These are phyloP conservation scores for Nyctibius grandis DNA, from an alignment of 2,797 vertebrate species.

Conservation along the genomic window DNA sequence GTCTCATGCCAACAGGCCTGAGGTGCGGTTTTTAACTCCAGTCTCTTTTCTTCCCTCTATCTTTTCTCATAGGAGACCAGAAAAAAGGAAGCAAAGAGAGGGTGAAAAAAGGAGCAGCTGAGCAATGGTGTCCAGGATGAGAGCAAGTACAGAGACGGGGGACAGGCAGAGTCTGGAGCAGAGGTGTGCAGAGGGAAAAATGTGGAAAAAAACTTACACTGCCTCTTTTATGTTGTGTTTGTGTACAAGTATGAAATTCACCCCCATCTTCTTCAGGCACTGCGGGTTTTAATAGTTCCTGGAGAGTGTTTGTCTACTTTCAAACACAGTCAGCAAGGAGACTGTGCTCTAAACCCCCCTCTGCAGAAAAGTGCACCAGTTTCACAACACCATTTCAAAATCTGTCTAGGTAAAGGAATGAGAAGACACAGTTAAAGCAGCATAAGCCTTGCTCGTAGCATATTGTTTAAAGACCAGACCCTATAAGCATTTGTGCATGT, in stretches of 20 bases:
- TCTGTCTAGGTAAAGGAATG: background rate
- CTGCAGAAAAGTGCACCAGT: background rate
- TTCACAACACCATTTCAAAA: slow-evolving; percentile 3
- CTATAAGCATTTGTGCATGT: background rate
- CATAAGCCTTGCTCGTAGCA: background rate
- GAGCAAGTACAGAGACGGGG: background rate
- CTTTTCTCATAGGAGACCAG: background rate
- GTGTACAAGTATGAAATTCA: background rate
- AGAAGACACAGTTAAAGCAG: slow-evolving; percentile 20
- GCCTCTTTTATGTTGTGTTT: background rate
- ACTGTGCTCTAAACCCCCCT: background rate
- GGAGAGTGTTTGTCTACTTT: background rate
- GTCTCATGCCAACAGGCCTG: background rate
- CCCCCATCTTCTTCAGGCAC: fast-evolving
- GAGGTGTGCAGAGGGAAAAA: background rate
- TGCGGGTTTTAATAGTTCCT: background rate
- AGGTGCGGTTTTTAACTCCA: background rate
- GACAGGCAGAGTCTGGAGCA: background rate
- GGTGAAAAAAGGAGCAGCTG: background rate
- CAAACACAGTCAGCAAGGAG: slow-evolving; percentile 5
- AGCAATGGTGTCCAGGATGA: background rate
- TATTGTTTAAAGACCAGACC: background rate
- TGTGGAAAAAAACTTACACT: background rate
- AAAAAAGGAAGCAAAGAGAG: background rate
- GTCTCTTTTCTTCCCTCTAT: background rate